Base-by-base conservation (phyloP, 2,888 invertebrate genomes). In the Plebejus anna region DNA sequence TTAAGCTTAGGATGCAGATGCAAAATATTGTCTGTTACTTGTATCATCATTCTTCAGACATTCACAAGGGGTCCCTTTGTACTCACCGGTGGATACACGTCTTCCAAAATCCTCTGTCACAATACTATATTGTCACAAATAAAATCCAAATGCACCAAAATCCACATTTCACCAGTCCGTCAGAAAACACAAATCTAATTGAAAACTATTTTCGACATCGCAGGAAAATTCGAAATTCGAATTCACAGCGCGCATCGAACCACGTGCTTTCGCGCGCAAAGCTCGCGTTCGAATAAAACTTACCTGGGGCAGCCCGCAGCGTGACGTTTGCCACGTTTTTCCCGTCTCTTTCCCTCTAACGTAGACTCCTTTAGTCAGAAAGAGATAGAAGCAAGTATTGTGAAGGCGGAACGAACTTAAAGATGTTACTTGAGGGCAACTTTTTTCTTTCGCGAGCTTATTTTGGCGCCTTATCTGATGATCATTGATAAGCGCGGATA, bases 201-300 rank as follows among this genome's bases (percentile, higher is more conserved):
- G 32, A 76, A 79, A 79, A 77, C 70, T 61, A 76, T 55, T 76
- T 75, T 59, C 75, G 76, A 76, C 59, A 75, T 38, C 76, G 57
- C 72, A 61, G 78, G 79, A 79, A 80, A 81, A 81, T 83, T 86
- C 86, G 82, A 83, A 82, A 84, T 81, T 86, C 86, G 82, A 83
- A 82, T 84, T 81, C 80, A 82, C 80, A 84, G 79, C 82, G 86
- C 87, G 86, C 85, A 85, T 81, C 84, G 83, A 82, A 84, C 81
- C 80, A 82, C 91, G 93, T 92, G 89, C 89, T 87, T 90, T 89
- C 90, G 89, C 91, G 93, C 92, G 91, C 87, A 89, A 90, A 89
- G 92, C 88, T 87, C 87, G 89, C 89, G 88, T 89, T 89, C 88
- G 90, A 93, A 91, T 93, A 91, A 86, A 84, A 87, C 85, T 86